A percentile compares a stretch with the other conserved stretches of the same genome.
These are phyloP conservation scores for Rhadinocentrus ornatus DNA, from an alignment of 2,797 vertebrate species.

Conservation along the genomic window DNA sequence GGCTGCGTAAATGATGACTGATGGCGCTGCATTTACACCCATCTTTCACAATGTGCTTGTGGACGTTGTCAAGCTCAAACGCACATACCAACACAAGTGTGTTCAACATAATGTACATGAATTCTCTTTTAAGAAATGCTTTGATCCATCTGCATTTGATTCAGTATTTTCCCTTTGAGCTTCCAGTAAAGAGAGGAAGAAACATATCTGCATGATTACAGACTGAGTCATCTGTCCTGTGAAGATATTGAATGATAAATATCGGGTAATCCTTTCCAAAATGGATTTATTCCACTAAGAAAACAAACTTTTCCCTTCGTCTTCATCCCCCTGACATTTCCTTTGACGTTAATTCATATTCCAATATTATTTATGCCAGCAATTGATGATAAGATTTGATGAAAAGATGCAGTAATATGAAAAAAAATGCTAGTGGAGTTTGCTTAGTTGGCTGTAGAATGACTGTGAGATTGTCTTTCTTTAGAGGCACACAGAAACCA, in stretches of 20 bases:
- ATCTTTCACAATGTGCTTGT: constrained; percentile 7
- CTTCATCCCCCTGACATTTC: constrained; percentile 11
- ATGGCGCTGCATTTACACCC: constrained; percentile 14
- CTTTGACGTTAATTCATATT: background rate
- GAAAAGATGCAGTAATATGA: background rate
- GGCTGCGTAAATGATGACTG: constrained; percentile 41
- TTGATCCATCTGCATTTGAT: constrained; percentile 9
- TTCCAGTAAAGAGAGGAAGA: constrained; percentile 5
- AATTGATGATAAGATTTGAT: constrained; percentile 5
- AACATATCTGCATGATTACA: constrained; percentile 12
- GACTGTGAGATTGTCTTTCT: constrained; percentile 15
- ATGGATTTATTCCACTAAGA: constrained; percentile 27
- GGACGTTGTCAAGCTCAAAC: constrained; percentile 1
- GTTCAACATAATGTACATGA: background rate
- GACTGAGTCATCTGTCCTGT: constrained; percentile 30
- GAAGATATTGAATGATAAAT: constrained; percentile 43
- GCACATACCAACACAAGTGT: background rate
- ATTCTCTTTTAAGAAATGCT: constrained; percentile 11
- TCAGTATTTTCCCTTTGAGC: constrained; percentile 22
- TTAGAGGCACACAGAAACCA: constrained; percentile 30
- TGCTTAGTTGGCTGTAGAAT: constrained; percentile 11
- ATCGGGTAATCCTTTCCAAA: constrained; percentile 41
- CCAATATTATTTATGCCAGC: background rate
- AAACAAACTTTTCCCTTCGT: constrained; percentile 31
- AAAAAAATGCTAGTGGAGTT: constrained; percentile 9